phyloP scores from a whole-genome alignment of 2,113 vertebrate species.

The Eleginops maclovinus region DNA sequence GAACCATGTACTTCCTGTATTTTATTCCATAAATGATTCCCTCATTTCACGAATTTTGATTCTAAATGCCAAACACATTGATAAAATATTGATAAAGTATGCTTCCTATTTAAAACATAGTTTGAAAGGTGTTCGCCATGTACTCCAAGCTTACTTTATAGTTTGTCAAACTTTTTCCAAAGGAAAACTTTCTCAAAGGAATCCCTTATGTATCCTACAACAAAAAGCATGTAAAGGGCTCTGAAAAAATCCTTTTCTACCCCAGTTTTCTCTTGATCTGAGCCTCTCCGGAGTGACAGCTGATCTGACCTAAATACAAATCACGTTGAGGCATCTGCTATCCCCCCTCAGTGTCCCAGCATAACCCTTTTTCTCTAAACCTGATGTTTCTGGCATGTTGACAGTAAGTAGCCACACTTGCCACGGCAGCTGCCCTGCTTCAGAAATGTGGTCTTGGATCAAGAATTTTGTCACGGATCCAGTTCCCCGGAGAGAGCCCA shows the following conservation, averaged over 20 bases:
- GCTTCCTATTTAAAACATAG: background rate
- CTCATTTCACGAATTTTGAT: background rate
- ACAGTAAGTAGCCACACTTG: constrained; percentile 65
- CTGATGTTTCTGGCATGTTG: constrained; percentile 61
- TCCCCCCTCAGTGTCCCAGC: constrained; percentile 39
- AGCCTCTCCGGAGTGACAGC: constrained; percentile 54
- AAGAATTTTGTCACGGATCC: constrained; percentile 78
- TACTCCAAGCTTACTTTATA: background rate
- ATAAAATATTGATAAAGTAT: background rate
- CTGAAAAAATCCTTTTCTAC: background rate
- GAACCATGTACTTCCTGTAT: constrained; percentile 34
- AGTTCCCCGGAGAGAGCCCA: constrained; percentile 72
- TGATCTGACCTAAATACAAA: constrained; percentile 68
- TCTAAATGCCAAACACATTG: background rate
- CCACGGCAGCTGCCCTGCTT: constrained; percentile 73
- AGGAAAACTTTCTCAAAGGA: background rate
- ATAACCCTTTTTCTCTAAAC: constrained; percentile 58
- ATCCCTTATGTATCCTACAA: constrained; percentile 5
- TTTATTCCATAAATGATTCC: constrained; percentile 3
- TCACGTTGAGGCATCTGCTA: constrained; percentile 31
- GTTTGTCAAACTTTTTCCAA: constrained; percentile 13
- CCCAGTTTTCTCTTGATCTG: constrained; percentile 35
- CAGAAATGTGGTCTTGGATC: constrained; percentile 66
- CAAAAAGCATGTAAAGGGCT: constrained; percentile 14
- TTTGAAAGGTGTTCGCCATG: background rate